These are phyloP conservation scores for Gallinago paraguaiae DNA, from an alignment of 2,113 vertebrate species.

Conservation along the genomic window DNA sequence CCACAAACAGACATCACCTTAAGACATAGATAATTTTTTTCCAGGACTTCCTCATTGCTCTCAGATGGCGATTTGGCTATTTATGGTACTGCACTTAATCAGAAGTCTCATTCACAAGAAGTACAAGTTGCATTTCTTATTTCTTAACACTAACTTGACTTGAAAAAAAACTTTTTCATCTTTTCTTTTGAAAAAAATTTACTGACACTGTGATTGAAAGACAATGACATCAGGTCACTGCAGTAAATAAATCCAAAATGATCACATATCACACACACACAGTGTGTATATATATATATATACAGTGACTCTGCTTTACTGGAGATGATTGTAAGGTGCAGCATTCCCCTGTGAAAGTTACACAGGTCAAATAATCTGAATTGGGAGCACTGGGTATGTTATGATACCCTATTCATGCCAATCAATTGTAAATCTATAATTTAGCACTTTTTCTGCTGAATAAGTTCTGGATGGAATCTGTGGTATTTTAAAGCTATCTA, in stretches of 20 bases:
- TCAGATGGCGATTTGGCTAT: neutral
- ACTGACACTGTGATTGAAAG: slow-evolving; percentile 1
- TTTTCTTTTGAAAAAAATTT: neutral
- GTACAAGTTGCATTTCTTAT: slow-evolving; percentile 20
- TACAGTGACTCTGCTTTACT: neutral
- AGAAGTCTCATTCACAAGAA: neutral
- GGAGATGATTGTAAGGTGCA: neutral
- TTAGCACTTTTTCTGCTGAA: neutral
- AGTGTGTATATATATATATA: too few relatives aligned
- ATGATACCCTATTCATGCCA: neutral
- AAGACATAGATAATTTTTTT: neutral
- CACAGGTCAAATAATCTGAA: neutral
- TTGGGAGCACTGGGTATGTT: neutral
- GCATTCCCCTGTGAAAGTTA: neutral
- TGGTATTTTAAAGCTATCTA: neutral
- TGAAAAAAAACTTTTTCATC: neutral
- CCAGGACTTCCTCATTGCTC: neutral
- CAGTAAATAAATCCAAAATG: neutral
- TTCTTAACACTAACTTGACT: slow-evolving; percentile 19
- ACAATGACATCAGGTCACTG: neutral
- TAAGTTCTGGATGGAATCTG: neutral
- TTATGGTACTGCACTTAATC: neutral
- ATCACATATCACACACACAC: neutral
- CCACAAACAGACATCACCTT: neutral
- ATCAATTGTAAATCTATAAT: neutral